A percentile compares a stretch with the other conserved stretches of the same genome.
These are phyloP conservation scores for Dinoponera quadriceps DNA, from an alignment of 1,140 invertebrate species.

Conservation along the genomic window DNA sequence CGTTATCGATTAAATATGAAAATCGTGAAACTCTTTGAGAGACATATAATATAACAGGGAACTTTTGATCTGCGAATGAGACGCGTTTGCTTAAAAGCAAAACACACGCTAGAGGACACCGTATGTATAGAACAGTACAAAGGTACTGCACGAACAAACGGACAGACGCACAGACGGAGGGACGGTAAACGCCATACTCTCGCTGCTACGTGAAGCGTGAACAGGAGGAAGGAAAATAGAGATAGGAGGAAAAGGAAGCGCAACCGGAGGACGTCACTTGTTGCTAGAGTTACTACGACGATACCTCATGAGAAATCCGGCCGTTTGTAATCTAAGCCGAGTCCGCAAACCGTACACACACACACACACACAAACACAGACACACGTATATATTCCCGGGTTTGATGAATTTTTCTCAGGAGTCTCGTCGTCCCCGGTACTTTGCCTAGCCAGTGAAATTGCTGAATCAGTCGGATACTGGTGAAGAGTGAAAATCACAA, in stretches of 20 bases:
- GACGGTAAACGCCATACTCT: conserved; percentile 40
- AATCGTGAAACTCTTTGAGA: conserved; percentile 52
- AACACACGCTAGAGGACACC: conserved; percentile 9
- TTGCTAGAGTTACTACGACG: conserved; percentile 56
- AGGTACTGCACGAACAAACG: conserved; percentile 35
- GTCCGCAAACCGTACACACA: background rate
- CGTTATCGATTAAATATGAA: conserved; percentile 55
- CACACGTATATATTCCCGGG: background rate
- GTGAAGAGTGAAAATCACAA: no score
- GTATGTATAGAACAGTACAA: conserved; percentile 28
- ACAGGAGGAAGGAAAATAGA: conserved; percentile 25
- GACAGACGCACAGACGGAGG: conserved; percentile 30
- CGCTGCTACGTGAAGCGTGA: background rate
- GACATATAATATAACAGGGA: background rate
- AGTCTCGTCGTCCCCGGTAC: conserved; percentile 13
- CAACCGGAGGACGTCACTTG: conserved; percentile 63
- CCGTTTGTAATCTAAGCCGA: conserved; percentile 50
- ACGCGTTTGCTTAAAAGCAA: conserved; percentile 46
- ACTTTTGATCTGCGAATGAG: conserved; percentile 43
- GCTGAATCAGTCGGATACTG: conserved; percentile 3
- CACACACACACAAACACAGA: no score
- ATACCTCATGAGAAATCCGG: conserved; percentile 15
- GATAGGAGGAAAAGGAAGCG: conserved; percentile 16
- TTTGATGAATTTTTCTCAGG: conserved; percentile 37
- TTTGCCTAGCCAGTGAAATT: background rate